phyloP scores from a whole-genome alignment of 2,888 invertebrate species.

The Philereme vetulata region DNA sequence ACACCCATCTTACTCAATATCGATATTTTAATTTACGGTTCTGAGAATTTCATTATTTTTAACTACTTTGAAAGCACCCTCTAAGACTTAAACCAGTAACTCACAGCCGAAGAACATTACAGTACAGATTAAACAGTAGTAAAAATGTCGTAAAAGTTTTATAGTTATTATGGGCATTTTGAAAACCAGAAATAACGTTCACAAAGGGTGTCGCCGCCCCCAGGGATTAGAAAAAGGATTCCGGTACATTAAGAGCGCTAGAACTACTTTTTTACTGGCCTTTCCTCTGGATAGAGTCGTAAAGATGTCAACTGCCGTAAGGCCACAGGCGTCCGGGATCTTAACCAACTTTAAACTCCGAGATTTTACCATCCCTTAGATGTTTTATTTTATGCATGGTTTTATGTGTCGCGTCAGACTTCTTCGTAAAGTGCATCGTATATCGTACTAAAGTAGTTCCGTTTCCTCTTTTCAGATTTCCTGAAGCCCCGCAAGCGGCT shows the following conservation, averaged over 20 bases:
- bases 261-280: slow-evolving; percentile 58
- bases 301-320: slow-evolving; percentile 59
- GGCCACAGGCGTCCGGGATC: slow-evolving; percentile 58
- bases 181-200: slow-evolving; percentile 66
- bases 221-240: slow-evolving; percentile 61
- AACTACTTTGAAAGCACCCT: slow-evolving; percentile 45
- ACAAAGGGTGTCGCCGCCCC: slow-evolving; percentile 68
- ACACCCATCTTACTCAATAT: slow-evolving; percentile 33
- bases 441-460: slow-evolving; percentile 27
- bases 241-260: slow-evolving; percentile 62
- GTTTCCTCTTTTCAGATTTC: slow-evolving; percentile 84
- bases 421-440: slow-evolving; percentile 15
- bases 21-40: slow-evolving; percentile 32
- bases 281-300: slow-evolving; percentile 71
- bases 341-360: slow-evolving; percentile 64
- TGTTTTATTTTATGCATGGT: slow-evolving; percentile 33
- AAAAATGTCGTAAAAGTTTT: slow-evolving; percentile 76
- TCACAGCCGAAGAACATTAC: slow-evolving; percentile 62
- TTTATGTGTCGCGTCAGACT: slow-evolving; percentile 24
- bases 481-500: slow-evolving; percentile 86
- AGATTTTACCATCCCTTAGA: slow-evolving; percentile 44
- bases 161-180: slow-evolving; percentile 70
- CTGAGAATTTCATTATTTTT: slow-evolving; percentile 39
- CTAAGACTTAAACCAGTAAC: slow-evolving; percentile 49
- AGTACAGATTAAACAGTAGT: slow-evolving; percentile 79